phyloP scores from a whole-genome alignment of 2,888 invertebrate species.

The Aphidoletes aphidimyza region DNA sequence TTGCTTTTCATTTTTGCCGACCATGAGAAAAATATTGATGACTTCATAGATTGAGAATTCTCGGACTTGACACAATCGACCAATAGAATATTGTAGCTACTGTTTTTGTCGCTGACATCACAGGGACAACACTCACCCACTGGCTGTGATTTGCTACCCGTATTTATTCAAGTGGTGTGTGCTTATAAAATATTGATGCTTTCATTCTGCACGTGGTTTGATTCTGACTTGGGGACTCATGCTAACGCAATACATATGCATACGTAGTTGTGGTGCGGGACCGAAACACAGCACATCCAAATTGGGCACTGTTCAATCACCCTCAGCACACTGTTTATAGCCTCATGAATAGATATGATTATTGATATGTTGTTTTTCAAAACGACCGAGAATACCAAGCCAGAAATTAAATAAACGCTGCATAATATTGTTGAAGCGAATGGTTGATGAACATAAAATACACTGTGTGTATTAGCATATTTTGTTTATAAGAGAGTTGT shows the following conservation, averaged over 20 bases:
- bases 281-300: neutral
- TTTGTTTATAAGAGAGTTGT: neutral
- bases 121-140: constrained; percentile 5
- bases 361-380: constrained; percentile 19
- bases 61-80: neutral
- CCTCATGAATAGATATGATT: constrained; percentile 43
- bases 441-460: neutral
- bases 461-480: neutral
- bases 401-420: constrained; percentile 39
- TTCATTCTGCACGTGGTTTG: constrained; percentile 41
- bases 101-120: neutral
- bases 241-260: neutral
- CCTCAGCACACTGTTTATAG: neutral
- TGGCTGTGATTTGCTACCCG: constrained; percentile 49
- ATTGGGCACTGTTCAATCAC: constrained; percentile 14
- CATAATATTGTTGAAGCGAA: neutral
- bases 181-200: constrained; percentile 32
- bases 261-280: neutral
- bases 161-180: neutral
- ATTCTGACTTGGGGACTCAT: neutral
- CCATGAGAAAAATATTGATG: constrained; percentile 24
- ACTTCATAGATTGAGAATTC: neutral
- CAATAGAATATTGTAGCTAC: constrained; percentile 37
- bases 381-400: neutral
- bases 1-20: constrained; percentile 25